A percentile compares a stretch with the other conserved stretches of the same genome.
Evolutionary conservation across 2,797 vertebrate species (phyloP).

Genomic region (Mormyrus hasselquistii): DNA sequence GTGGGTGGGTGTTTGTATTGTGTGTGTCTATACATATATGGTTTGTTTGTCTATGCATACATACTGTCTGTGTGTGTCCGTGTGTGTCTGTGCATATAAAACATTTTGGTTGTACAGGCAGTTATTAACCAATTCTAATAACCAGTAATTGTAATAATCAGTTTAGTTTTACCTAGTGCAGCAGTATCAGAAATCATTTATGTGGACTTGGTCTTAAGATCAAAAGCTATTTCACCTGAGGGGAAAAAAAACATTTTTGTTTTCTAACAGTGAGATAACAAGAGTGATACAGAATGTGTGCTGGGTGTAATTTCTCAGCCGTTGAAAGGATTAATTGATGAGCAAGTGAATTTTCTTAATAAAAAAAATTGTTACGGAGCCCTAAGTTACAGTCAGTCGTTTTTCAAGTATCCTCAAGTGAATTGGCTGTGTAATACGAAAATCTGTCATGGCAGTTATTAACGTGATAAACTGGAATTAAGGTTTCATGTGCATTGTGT

Average conservation of each 20-base stretch:
- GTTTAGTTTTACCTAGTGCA: background rate
- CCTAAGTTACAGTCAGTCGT: background rate
- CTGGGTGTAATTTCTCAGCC: background rate
- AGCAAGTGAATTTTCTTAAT: background rate
- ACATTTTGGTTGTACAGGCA: background rate
- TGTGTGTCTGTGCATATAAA: too few species aligned
- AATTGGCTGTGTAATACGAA: background rate
- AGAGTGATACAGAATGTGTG: background rate
- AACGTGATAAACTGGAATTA: slow-evolving; percentile 13
- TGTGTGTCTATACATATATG: too few species aligned
- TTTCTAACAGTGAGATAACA: background rate
- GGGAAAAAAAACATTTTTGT: background rate
- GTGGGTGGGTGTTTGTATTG: too few species aligned
- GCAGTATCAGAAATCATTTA: background rate
- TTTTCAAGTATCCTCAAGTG: background rate
- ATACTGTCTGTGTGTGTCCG: too few species aligned
- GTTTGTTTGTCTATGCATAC: too few species aligned
- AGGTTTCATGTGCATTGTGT: slow-evolving; percentile 14
- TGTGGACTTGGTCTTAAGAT: background rate
- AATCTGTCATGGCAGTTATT: background rate
- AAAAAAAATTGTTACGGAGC: background rate
- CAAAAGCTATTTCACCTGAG: background rate
- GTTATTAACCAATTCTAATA: background rate
- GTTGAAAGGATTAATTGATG: background rate
- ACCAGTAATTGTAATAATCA: background rate